Evolutionary conservation across 2,113 vertebrate species (phyloP), one percentile per base, ranked within the genome.

Genomic region (Callionymus lyra): DNA sequence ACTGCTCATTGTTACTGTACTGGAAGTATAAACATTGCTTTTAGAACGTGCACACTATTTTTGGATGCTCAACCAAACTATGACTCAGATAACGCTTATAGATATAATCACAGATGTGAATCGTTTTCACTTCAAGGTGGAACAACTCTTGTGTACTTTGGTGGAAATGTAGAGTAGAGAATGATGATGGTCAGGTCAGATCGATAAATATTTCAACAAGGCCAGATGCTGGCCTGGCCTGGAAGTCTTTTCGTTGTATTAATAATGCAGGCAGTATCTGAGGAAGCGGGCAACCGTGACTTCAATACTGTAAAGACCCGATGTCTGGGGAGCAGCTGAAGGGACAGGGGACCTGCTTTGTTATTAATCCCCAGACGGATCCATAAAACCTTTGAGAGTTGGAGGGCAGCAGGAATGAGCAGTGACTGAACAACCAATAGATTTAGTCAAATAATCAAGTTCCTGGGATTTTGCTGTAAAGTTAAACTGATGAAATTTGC

Each of bases 131-230:
- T 14, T 17, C 16, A 13, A 34, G 33, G 42, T 38, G 43, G 21
- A 49, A 34, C 31, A 31, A 39, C 37, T 41, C 18, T 15, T 39
- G 11, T 62, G 56, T 58, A 37, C 47, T 41, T 54, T 53, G 42
- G 38, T 48, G 44, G 33, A 51, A 46, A 50, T 69, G 62, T 51
- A 53, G 58, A 60, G 49, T 66, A 72, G n/a, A 74, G 74, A 77
- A 52, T 35, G 67, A 72, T 65, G 54, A 27, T 48, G 50, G 53
- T 47, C 61, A 50, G 61, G 68, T 76, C 75, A 53, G 38, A 50
- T 37, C 12, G 49, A 82, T 87, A 40, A 82, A 86, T 86, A 85
- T 86, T 87, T 80, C 58, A 86, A 37, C 10, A 65, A 51, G 76
- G 65, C 72, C 84, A 86, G 84, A 84, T 85, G 85, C 76, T 50